Evolutionary conservation across 2,888 invertebrate species (phyloP), one percentile per base, ranked within the genome.

Genomic region (Phrixothrix hirtus): DNA sequence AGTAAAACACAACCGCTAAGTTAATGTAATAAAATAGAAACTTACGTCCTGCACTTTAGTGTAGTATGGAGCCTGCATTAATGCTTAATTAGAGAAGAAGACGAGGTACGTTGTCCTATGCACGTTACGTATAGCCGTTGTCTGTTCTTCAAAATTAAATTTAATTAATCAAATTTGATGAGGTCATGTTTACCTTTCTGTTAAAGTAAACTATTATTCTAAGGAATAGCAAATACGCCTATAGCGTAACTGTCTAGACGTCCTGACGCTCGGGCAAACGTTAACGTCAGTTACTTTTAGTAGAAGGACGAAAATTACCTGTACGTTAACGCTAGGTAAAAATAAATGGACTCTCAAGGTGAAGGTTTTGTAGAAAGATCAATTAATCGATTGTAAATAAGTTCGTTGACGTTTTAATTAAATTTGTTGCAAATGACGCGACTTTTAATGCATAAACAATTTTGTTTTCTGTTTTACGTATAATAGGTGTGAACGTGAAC

Each of bases 241-340:
- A 59, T 60, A 58, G 62, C 62, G 64, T 66, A 66, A 63, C 59
- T 57, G 68, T 67, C 68, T 68, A 67, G 68, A 68, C 68, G 65
- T 57, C 59, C 37, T 54, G 65, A 59, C 62, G 64, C 60, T 61
- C 21, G 13, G 26, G 15, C 35, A 31, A 44, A 50, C 50, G 52
- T 37, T 47, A 49, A 45, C 48, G 57, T 55, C 59, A 59, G 61
- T 61, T 61, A 60, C 55, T 53, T 56, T 49, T 53, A 54, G 44
- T 50, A 47, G 51, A 29, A 29, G 36, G 42, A 29, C 38, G 43
- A 35, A 32, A 50, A 43, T 31, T 50, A 50, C 48, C 48, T 48
- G 48, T 50, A 35, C 50, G 16, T 43, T 39, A 34, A 37, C 34
- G 34, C 37, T 41, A 35, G 17, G 36, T 34, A 13, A 41, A 41